Evolutionary conservation across 2,113 vertebrate genomes (phyloP).

Genomic region (Melospiza georgiana): DNA sequence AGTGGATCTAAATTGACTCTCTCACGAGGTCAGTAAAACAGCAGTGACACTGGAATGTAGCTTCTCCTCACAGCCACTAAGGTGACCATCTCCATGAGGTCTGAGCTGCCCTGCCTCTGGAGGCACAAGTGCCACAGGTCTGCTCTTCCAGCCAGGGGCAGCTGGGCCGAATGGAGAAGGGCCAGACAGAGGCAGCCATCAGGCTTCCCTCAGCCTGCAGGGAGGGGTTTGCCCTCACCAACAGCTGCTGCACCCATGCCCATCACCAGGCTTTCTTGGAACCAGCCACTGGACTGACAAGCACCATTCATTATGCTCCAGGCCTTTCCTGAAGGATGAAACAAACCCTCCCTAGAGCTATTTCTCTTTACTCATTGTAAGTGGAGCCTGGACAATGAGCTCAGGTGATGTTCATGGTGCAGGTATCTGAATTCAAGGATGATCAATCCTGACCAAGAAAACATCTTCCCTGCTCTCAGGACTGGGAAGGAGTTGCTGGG

Average conservation of each 20-base stretch:
- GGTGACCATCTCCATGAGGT: fast-evolving
- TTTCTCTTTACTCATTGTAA: not conserved
- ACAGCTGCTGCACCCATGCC: not conserved
- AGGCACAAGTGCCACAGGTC: not conserved
- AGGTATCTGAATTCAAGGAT: not conserved
- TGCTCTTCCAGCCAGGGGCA: not conserved
- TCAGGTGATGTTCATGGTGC: not conserved
- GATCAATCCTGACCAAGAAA: not conserved
- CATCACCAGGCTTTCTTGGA: not conserved
- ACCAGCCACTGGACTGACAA: fast-evolving
- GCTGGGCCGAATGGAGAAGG: fast-evolving
- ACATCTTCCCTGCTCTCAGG: not conserved
- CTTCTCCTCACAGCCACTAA: not conserved
- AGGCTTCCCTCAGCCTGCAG: not conserved
- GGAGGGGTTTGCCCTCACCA: not conserved
- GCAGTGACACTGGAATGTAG: not conserved
- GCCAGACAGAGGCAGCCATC: not conserved
- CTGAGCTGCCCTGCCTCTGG: not conserved
- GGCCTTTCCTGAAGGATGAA: not conserved
- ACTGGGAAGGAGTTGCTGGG: not conserved
- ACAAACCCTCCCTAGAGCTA: not conserved
- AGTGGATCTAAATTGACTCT: conserved; percentile 30
- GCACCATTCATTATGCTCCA: not conserved
- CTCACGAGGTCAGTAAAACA: conserved; percentile 38
- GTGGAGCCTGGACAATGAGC: not conserved